Evolutionary conservation across 92 coral and sea anemone species (phyloP), one percentile per base, ranked within the genome.

Genomic region (Actinostola sp.): DNA sequence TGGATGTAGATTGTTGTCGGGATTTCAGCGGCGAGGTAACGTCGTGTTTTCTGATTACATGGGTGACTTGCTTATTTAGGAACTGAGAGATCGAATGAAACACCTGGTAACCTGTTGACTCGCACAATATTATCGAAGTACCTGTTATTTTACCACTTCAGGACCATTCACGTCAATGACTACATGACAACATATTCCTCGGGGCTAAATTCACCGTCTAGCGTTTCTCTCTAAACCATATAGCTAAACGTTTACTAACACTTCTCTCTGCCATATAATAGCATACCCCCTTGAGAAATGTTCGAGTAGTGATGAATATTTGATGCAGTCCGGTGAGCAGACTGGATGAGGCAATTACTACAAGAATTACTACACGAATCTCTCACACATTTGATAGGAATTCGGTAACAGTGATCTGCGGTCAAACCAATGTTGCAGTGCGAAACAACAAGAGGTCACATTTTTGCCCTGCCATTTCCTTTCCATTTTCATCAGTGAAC

Each of bases 41-140:
- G 74, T 50, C 74, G 61, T 52, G 57, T 30, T 31, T 52, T 48
- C 62, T 68, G 74, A 68, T 68, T 68, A 68, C 61, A 68, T 32
- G 74, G 74, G 59, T 68, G 74, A 68, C 61, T 68, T 68, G 74
- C 30, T 68, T 68, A 62, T 68, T 68, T 50, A 39, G 34, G 49
- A 33, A 50, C 2, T 29, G 24, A 50, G 33, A 52, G 61, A 21
- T 31, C 58, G 21, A 57, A 57, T 51, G 6, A 32, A 23, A 51
- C 62, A 68, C 74, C 74, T 68, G 74, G 19, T 36, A 4, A 68
- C 74, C 74, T 51, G 74, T 49, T 68, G 25, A 4, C 51, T 3
- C 8, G 8, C 61, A 51, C 42, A 52, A 68, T 51, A 68, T 9
- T 19, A 39, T 20, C 30, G 33, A 20, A 20, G 14, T 68, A 68